Evolutionary conservation across 2,797 vertebrate genomes (phyloP).

Genomic region (Rallus crepitans): DNA sequence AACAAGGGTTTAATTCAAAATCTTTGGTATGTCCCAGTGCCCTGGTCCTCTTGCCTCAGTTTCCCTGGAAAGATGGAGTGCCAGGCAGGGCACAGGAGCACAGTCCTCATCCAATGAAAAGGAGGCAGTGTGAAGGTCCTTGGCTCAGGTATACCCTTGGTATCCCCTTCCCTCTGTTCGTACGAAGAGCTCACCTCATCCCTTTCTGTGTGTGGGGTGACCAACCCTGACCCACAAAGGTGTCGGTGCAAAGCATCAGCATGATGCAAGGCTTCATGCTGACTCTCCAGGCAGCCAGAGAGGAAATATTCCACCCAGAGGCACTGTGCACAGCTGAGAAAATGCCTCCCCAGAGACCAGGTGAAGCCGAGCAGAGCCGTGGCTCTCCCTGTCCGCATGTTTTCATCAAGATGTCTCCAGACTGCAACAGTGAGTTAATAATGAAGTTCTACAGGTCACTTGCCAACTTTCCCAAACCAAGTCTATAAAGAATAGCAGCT

Average conservation of each 20-base stretch:
- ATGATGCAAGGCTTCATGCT: neutral
- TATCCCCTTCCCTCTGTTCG: accelerated
- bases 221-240: neutral
- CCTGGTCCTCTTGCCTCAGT: neutral
- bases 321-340: accelerated
- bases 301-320: neutral
- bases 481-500: slow-evolving; percentile 31
- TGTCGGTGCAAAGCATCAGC: accelerated
- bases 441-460: neutral
- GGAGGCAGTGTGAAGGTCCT: neutral
- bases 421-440: neutral
- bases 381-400: accelerated
- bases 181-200: neutral
- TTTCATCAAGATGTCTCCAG: neutral
- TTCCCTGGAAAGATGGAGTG: neutral
- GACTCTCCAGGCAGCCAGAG: neutral
- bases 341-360: neutral
- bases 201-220: too few species aligned
- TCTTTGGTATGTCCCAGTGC: neutral
- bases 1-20: neutral
- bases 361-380: neutral
- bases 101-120: neutral
- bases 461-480: neutral
- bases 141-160: neutral
- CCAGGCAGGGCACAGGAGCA: neutral